Evolutionary conservation across 2,888 invertebrate species (phyloP), one percentile per base, ranked within the genome.

Genomic region (Lasius fuliginosus): DNA sequence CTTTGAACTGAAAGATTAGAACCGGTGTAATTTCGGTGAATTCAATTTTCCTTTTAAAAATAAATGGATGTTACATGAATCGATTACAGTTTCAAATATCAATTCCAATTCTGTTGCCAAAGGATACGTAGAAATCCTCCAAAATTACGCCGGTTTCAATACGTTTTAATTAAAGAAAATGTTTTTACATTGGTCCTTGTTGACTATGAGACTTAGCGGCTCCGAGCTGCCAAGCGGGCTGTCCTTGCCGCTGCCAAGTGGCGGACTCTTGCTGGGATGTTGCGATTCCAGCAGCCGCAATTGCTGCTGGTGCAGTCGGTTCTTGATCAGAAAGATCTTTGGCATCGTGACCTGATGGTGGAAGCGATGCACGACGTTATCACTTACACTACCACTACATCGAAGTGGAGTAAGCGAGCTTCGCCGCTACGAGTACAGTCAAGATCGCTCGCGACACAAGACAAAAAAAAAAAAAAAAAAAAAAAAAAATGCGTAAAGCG

Each of bases 251-350:
- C 93, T 93, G 69, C 93, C 93, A 64, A 94, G 94, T 49, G 93
- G 93, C 67, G 93, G 94, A 82, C 93, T 94, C 87, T 94, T 94
- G 74, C 93, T 93, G 68, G 97, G 96, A 95, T 98, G 98, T 95
- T 98, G 98, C 89, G 97, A 97, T 95, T 98, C 98, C 95, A 97
- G 96, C 94, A 98, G 95, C 93, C 97, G 96, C 94, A 97, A 96
- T 95, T 98, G 98, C 96, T 98, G 98, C 97, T 98, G 98, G 93
- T 98, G 98, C 96, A 98, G 96, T 95, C 98, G 97, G 95, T 98
- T 98, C 96, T 98, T 98, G 93, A 98, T 98, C 93, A 98, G 95
- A 96, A 98, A 98, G 95, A 98, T 98, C 96, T 98, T 98, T 96
- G 98, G 98, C 98, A 98, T 98, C 93, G 94, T 95, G 93, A 77